Evolutionary conservation across 2,888 invertebrate genomes (phyloP), one percentile per base, ranked within the genome.

Genomic region (Trissolcus brochymenae): DNA sequence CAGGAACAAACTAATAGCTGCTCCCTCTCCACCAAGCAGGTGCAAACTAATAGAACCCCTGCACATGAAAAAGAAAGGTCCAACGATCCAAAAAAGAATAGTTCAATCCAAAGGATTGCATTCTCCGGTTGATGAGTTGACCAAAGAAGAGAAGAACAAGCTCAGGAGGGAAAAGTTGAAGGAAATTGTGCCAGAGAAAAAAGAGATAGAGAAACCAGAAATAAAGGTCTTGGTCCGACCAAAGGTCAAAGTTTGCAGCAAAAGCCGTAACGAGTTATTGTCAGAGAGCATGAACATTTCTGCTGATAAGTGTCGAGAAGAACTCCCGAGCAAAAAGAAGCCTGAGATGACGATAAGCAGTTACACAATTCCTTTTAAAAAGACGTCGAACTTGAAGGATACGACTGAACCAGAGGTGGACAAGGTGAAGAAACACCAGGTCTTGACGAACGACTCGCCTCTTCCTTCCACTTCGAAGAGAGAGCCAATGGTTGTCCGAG

Each of bases 201-300:
- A 25, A 25, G 43, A 21, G 14, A 9, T 17, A 19, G 43, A 56
- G 21, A 21, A 50, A 16, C 14, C 35, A 7, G 41, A 51, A 14
- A 16, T 6, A 7, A 65, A 56, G 16, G 11, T 46, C 17, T 62
- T 13, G 53, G 51, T 29, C 13, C 41, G 17, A 35, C 60, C 64
- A 14, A 72, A 65, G 49, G 43, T 71, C 14, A 55, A 72, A 9
- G 41, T 53, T 9, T 76, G 62, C 13, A 21, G 25, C 11, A 67
- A 78, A 43, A 66, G 61, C 53, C 65, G 71, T 1, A 66, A 66
- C 1, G 76, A 71, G 50, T 17, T 56, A 49, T 55, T 76, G 17
- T 60, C 61, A 11, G 71, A 71, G 29, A 54, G 53, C 19, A 66
- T 74, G 57, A 74, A 67, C 50, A 1, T 55, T 4, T 61, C 41